These are phyloP conservation scores for Gymnoscopelus braueri DNA, from an alignment of 2,797 vertebrate genomes.

Conservation along the genomic window DNA sequence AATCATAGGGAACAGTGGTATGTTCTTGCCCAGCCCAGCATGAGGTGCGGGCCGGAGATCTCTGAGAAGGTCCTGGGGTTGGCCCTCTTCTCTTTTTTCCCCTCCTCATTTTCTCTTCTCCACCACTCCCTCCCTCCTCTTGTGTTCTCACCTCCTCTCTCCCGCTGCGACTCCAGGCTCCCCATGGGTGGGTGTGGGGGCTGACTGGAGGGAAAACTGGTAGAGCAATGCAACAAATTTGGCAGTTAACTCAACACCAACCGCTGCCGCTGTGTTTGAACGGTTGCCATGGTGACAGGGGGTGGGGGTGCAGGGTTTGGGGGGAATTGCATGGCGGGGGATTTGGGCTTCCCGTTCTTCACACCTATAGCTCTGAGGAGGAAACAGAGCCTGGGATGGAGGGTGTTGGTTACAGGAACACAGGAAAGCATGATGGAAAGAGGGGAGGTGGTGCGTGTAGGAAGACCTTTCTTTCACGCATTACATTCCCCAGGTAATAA, in stretches of 20 bases:
- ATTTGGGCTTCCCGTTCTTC: slow-evolving; percentile 53
- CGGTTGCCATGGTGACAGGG: slow-evolving; percentile 58
- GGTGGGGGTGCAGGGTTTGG: too few species aligned
- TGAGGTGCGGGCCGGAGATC: slow-evolving; percentile 36
- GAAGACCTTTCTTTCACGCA: neutral
- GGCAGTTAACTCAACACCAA: slow-evolving; percentile 63
- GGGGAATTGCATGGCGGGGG: slow-evolving; percentile 20
- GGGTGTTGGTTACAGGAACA: slow-evolving; percentile 59
- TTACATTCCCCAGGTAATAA: slow-evolving; percentile 1
- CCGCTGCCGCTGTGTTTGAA: slow-evolving; percentile 66
- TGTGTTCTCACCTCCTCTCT: slow-evolving; percentile 68
- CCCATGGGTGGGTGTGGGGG: slow-evolving; percentile 56
- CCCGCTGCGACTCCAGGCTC: slow-evolving; percentile 55
- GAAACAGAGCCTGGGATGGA: slow-evolving; percentile 44
- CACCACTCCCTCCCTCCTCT: slow-evolving; percentile 3
- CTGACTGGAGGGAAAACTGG: slow-evolving; percentile 53
- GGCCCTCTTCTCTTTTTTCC: slow-evolving; percentile 10
- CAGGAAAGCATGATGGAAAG: slow-evolving; percentile 25
- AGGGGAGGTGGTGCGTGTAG: slow-evolving; percentile 5
- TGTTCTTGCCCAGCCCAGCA: slow-evolving; percentile 39
- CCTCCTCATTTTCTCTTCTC: slow-evolving; percentile 18
- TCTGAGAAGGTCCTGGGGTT: slow-evolving; percentile 33
- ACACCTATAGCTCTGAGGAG: slow-evolving; percentile 44
- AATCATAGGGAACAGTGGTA: slow-evolving; percentile 24
- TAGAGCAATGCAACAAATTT: slow-evolving; percentile 67